phyloP scores from a whole-genome alignment of 2,797 vertebrate genomes.

The Atherinosoma microstoma region DNA sequence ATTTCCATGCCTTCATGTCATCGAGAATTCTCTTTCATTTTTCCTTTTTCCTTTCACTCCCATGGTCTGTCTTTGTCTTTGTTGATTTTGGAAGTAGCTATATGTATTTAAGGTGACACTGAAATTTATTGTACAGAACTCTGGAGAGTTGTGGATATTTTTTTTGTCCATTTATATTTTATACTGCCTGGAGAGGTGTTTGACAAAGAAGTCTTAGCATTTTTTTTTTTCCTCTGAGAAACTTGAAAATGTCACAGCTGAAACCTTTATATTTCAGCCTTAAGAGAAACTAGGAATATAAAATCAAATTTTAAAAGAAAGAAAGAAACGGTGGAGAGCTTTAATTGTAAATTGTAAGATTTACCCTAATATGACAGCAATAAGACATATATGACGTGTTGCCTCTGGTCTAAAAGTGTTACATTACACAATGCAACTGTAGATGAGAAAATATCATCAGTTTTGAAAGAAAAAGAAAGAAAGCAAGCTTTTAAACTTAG shows the following conservation, averaged over 20 bases:
- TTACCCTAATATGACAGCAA: not conserved
- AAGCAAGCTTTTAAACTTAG: not conserved
- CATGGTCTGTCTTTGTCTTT: slow-evolving; percentile 8
- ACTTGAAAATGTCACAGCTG: not conserved
- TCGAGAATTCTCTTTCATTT: slow-evolving; percentile 13
- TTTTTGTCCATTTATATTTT: slow-evolving; percentile 1
- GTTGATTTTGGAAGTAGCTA: slow-evolving; percentile 22
- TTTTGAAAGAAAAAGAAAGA: not conserved
- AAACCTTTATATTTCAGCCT: not conserved
- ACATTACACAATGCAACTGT: not conserved
- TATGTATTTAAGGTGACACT: not conserved
- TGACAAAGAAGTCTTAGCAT: not conserved
- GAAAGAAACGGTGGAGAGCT: not conserved
- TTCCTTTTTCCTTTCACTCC: not conserved
- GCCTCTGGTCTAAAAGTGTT: not conserved
- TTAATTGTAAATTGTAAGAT: not conserved
- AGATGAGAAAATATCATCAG: not conserved
- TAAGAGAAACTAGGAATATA: not conserved
- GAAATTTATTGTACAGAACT: not conserved
- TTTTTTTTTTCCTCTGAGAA: not conserved
- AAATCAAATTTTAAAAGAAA: not conserved
- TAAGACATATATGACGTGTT: too few species aligned
- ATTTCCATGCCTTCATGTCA: slow-evolving; percentile 46
- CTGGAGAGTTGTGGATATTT: not conserved
- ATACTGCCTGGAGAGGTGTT: not conserved